Evolutionary conservation across 2,113 vertebrate species (phyloP).

Genomic region (Myotis davidii): DNA sequence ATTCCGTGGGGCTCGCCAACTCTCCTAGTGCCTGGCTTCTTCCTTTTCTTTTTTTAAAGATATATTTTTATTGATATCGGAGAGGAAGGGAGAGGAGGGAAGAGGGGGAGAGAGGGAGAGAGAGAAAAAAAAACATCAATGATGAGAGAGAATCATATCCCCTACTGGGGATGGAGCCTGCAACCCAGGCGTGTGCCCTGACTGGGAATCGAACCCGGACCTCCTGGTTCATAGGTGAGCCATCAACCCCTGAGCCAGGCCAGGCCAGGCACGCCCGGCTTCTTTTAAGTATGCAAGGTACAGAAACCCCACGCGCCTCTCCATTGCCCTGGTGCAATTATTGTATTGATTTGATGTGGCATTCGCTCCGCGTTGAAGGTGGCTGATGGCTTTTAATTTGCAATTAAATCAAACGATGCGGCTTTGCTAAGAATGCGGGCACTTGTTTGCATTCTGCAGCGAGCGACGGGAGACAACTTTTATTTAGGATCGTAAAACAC

Average conservation of each 20-base stretch:
- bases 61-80: too few species aligned
- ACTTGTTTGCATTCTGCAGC: constrained; percentile 79
- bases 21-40: constrained; percentile 70
- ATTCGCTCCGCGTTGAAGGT: constrained; percentile 81
- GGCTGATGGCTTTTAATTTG: constrained; percentile 87
- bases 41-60: not conserved
- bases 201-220: too few species aligned
- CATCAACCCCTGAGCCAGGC: too few species aligned
- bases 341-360: constrained; percentile 84
- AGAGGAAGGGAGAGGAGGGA: too few species aligned
- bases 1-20: constrained; percentile 55
- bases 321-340: constrained; percentile 80
- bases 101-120: too few species aligned
- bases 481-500: constrained; percentile 81
- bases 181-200: too few species aligned
- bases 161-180: too few species aligned
- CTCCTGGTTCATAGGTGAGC: too few species aligned
- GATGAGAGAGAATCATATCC: too few species aligned
- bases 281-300: constrained; percentile 77
- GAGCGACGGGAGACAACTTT: constrained; percentile 78
- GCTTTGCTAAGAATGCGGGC: constrained; percentile 79
- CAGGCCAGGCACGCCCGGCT: constrained; percentile 16
- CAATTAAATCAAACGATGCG: constrained; percentile 85
- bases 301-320: constrained; percentile 31
- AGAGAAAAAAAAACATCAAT: too few species aligned